These are phyloP conservation scores for Aethes cnicana DNA, from an alignment of 2,888 invertebrate species.

Conservation along the genomic window DNA sequence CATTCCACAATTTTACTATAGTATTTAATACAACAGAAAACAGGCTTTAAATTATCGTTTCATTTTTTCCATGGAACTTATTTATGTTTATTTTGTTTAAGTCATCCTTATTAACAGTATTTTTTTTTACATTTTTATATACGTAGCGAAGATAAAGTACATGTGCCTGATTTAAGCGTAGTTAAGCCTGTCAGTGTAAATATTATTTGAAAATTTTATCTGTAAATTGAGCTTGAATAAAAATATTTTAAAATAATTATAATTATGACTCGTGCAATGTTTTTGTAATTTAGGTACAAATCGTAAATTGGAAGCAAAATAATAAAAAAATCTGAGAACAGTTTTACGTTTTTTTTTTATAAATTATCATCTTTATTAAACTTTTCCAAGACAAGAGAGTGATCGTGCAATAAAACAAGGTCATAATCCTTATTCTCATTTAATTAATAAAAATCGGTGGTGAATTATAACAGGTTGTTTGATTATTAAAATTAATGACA, in stretches of 20 bases:
- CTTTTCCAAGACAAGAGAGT: too few relatives aligned
- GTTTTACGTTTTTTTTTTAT: neutral
- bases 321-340: constrained; percentile 36
- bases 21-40: too few relatives aligned
- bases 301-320: constrained; percentile 36
- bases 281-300: constrained; percentile 54
- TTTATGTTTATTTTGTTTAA: neutral
- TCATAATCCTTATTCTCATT: neutral
- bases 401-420: too few relatives aligned
- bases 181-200: constrained; percentile 14
- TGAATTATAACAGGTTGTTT: constrained; percentile 9
- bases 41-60: too few relatives aligned
- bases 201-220: constrained; percentile 15
- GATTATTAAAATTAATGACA: constrained; percentile 21
- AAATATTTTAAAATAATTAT: constrained; percentile 30
- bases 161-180: constrained; percentile 25
- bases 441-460: constrained; percentile 29
- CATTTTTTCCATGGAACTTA: too few relatives aligned
- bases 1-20: too few relatives aligned
- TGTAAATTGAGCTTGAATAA: constrained; percentile 28
- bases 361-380: too few relatives aligned
- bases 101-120: neutral
- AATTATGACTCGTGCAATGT: constrained; percentile 37
- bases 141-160: constrained; percentile 16
- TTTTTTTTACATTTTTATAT: constrained; percentile 12